A percentile compares a stretch with the other conserved stretches of the same genome.
Evolutionary conservation across 2,113 vertebrate genomes (phyloP).

Genomic region (Rafetus swinhoei): DNA sequence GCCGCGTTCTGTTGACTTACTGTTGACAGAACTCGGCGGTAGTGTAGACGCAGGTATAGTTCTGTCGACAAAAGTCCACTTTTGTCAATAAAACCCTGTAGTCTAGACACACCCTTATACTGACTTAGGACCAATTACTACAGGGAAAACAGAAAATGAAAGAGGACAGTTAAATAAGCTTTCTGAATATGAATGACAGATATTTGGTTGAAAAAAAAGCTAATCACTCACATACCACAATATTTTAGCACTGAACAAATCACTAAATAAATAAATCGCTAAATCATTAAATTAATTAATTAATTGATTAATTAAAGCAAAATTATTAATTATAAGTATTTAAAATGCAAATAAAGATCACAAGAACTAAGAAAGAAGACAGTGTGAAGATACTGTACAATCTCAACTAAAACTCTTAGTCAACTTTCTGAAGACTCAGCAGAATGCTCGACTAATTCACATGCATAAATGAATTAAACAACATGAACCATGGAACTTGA

Average conservation of each 20-base stretch:
- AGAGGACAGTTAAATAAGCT: not conserved
- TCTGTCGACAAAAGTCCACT: no score
- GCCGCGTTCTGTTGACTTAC: no score
- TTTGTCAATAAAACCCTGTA: no score
- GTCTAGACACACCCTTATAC: no score
- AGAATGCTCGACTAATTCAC: not conserved
- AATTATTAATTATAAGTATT: not conserved
- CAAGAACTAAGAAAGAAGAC: not conserved
- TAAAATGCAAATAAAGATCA: not conserved
- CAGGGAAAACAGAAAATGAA: not conserved
- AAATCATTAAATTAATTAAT: no score
- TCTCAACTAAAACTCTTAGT: not conserved
- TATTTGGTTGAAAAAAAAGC: not conserved
- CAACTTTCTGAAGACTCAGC: not conserved
- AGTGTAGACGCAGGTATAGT: no score
- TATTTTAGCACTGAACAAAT: not conserved
- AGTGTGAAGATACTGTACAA: not conserved
- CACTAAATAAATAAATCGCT: not conserved
- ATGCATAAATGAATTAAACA: not conserved
- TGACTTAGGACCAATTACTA: not conserved
- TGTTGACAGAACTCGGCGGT: no score
- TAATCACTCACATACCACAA: no score
- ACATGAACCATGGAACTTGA: not conserved
- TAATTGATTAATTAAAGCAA: not conserved
- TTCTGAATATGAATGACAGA: not conserved